phyloP scores from a whole-genome alignment of 2,888 invertebrate species.

The Andrena fulva region DNA sequence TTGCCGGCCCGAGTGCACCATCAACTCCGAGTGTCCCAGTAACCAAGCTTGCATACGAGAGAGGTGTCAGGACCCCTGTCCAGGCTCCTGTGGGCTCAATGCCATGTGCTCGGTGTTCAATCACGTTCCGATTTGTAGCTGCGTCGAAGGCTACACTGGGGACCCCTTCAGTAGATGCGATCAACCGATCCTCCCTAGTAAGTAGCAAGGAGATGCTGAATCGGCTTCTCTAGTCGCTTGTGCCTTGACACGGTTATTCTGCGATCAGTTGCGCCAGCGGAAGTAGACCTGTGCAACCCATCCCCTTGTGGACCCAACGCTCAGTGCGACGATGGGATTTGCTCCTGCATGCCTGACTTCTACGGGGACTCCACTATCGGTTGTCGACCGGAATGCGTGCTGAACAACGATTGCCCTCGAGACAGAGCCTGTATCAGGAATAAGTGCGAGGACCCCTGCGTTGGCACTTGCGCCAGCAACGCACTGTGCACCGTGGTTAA shows the following conservation, averaged over 20 bases:
- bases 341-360: conserved; percentile 88
- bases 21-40: conserved; percentile 91
- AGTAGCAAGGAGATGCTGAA: conserved; percentile 65
- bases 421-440: conserved; percentile 90
- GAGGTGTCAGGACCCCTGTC: conserved; percentile 92
- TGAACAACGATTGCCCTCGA: conserved; percentile 90
- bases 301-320: conserved; percentile 92
- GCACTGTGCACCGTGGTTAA: conserved; percentile 92
- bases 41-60: conserved; percentile 91
- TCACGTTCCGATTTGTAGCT: conserved; percentile 85
- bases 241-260: background rate
- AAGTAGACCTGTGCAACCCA: conserved; percentile 91
- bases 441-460: conserved; percentile 92
- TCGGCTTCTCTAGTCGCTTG: background rate
- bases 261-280: conserved; percentile 61
- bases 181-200: conserved; percentile 88
- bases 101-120: conserved; percentile 85
- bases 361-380: conserved; percentile 87
- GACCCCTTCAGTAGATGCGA: conserved; percentile 88
- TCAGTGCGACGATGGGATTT: conserved; percentile 87
- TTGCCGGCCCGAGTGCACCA: conserved; percentile 92
- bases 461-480: conserved; percentile 91
- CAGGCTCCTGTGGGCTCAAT: conserved; percentile 88
- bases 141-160: conserved; percentile 82
- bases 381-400: conserved; percentile 88